Percentiles rank a stretch among this genome's conserved stretches.
phyloP scores from a whole-genome alignment of 2,113 vertebrate genomes.

The Hypanus sabinus region DNA sequence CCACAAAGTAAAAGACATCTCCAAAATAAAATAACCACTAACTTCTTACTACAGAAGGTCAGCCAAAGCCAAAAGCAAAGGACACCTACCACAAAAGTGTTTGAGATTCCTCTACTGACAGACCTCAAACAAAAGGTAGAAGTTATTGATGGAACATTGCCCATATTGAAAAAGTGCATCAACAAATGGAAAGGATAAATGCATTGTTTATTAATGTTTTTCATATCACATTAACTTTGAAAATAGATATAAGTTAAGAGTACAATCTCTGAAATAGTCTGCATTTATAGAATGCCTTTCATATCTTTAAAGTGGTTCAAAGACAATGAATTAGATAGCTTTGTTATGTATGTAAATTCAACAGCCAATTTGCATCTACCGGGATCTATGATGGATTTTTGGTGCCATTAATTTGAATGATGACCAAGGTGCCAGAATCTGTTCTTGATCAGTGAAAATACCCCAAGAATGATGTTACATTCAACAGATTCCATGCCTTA shows the following conservation, averaged over 20 bases:
- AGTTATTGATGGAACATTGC: not conserved
- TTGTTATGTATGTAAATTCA: not conserved
- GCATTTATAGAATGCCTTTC: not conserved
- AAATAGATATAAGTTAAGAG: not conserved
- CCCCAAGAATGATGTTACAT: not conserved
- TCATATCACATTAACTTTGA: not conserved
- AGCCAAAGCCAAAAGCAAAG: slow-evolving; percentile 1
- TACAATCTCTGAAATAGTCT: not conserved
- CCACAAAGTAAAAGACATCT: not conserved
- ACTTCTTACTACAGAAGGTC: not conserved
- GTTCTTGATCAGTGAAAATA: not conserved
- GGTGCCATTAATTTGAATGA: not conserved
- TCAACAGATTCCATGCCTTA: not conserved
- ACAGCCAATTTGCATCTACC: not conserved
- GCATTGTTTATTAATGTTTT: not conserved
- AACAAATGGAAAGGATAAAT: not conserved
- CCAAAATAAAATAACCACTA: not conserved
- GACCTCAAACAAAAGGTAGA: not conserved
- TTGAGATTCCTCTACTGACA: not conserved
- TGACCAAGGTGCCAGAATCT: not conserved
- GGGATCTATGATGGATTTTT: not conserved
- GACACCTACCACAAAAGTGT: not conserved
- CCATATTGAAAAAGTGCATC: not conserved
- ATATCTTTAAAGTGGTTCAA: not conserved
- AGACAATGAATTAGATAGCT: not conserved